These are phyloP conservation scores for Lacerta agilis DNA, from an alignment of 2,797 vertebrate species.

Conservation along the genomic window DNA sequence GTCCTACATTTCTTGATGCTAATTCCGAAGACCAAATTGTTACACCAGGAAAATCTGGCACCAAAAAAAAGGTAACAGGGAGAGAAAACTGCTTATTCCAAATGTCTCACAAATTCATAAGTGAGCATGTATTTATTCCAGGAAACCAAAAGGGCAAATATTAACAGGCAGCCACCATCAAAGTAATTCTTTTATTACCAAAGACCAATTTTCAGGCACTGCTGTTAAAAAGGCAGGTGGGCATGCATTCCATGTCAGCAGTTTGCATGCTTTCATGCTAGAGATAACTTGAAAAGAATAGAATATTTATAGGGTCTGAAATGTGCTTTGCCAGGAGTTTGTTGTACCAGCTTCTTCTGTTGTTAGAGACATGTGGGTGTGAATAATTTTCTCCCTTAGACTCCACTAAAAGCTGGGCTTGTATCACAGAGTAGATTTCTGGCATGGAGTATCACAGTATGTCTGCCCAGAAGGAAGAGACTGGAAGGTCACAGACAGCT, in stretches of 20 bases:
- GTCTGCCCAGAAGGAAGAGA: neutral
- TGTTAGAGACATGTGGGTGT: constrained; percentile 44
- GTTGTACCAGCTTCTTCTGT: constrained; percentile 25
- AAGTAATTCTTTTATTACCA: neutral
- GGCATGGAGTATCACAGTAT: neutral
- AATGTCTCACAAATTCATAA: neutral
- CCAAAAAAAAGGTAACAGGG: constrained; percentile 1
- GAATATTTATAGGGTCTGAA: constrained; percentile 8
- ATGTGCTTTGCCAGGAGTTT: constrained; percentile 37
- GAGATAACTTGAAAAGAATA: neutral
- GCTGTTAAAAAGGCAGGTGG: neutral
- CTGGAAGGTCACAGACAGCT: constrained; percentile 11
- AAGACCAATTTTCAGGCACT: neutral
- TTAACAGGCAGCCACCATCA: neutral
- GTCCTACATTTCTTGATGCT: neutral
- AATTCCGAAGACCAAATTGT: constrained; percentile 42
- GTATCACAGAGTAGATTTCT: constrained; percentile 6
- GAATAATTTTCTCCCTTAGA: constrained; percentile 37
- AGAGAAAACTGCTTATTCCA: constrained; percentile 40
- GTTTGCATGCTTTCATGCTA: neutral
- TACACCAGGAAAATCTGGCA: constrained; percentile 9
- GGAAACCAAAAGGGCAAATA: neutral
- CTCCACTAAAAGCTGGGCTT: constrained; percentile 31
- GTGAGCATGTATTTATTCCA: neutral
- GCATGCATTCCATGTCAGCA: neutral